phyloP scores from a whole-genome alignment of 2,888 invertebrate species.

The Cephus pulcher region DNA sequence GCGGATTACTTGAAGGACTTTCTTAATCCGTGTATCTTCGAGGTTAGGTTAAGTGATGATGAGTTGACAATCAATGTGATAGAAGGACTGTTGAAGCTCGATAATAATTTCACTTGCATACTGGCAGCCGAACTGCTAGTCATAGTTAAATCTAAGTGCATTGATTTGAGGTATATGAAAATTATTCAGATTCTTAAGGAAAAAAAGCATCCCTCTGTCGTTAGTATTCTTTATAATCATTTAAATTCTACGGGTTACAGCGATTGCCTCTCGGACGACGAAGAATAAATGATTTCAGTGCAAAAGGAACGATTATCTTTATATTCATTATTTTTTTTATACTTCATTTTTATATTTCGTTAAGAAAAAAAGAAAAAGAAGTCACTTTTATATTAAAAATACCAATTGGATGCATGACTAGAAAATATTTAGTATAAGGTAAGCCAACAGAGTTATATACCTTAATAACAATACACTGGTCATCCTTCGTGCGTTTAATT shows the following conservation, averaged over 20 bases:
- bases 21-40: background rate
- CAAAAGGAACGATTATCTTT: background rate
- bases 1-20: background rate
- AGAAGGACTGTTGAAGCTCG: conserved; percentile 20
- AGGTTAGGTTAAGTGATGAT: background rate
- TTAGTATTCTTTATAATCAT: conserved; percentile 16
- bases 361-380: background rate
- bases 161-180: conserved; percentile 6
- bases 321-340: background rate
- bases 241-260: background rate
- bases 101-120: conserved; percentile 12
- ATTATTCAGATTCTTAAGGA: conserved; percentile 17
- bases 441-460: too few relatives aligned
- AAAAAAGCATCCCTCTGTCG: conserved; percentile 17
- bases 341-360: background rate
- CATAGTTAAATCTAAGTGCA: background rate
- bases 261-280: background rate
- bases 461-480: too few relatives aligned
- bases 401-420: too few relatives aligned
- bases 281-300: background rate
- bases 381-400: background rate
- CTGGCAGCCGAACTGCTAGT: conserved; percentile 27
- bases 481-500: too few relatives aligned
- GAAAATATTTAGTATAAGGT: too few relatives aligned
- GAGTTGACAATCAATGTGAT: conserved; percentile 13